Conservation (phyloP, 2,888 invertebrate species). For the Tenthredo notha region DNA sequence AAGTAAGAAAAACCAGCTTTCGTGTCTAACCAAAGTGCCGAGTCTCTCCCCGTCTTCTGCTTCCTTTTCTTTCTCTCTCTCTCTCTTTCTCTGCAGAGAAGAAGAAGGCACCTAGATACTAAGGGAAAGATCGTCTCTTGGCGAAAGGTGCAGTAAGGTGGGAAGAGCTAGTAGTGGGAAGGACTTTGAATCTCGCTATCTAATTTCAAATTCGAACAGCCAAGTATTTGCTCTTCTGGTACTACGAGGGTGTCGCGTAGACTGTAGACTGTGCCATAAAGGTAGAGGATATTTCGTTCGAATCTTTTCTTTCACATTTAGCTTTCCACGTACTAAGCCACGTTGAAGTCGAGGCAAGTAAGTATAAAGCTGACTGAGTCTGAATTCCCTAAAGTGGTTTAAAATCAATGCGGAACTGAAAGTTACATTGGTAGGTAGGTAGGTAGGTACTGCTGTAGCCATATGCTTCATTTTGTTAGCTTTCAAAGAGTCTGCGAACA, state of each 20-base stretch:
- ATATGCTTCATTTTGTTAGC: constrained; percentile 19
- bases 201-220: constrained; percentile 36
- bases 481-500: constrained; percentile 22
- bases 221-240: constrained; percentile 26
- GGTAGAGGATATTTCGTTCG: not conserved
- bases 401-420: constrained; percentile 34
- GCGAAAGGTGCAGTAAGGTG: not conserved
- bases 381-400: constrained; percentile 30
- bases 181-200: constrained; percentile 21
- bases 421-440: not conserved
- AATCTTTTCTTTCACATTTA: constrained; percentile 11
- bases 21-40: constrained; percentile 25
- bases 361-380: not conserved
- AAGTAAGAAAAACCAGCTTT: constrained; percentile 4
- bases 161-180: constrained; percentile 15
- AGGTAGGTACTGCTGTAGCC: not conserved
- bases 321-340: not conserved
- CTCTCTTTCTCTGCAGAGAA: not conserved
- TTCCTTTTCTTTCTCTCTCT: not conserved
- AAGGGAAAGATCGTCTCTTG: not conserved
- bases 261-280: not conserved
- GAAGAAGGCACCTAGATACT: not conserved
- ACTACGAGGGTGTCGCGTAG: constrained; percentile 12
- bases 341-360: not conserved
- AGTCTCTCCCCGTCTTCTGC: not conserved